A percentile compares a stretch with the other conserved stretches of the same genome.
Evolutionary conservation across 2,888 invertebrate genomes (phyloP).

Genomic region (Diabrotica balteata): DNA sequence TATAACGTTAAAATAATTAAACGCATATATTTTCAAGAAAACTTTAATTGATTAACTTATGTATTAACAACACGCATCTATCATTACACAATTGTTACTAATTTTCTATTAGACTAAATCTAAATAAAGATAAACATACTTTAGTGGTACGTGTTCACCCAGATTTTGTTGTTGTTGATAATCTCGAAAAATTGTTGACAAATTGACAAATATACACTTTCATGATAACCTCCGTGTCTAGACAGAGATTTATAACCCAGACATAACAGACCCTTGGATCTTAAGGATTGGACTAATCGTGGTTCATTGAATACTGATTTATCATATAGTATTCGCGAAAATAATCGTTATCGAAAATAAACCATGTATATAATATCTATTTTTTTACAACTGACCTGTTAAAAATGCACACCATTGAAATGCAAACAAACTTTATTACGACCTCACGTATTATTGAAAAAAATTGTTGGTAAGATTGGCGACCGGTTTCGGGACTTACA

Average conservation of each 20-base stretch:
- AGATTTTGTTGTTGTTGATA: background rate
- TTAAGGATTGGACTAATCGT: background rate
- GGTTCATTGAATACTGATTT: background rate
- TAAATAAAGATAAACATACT: no score
- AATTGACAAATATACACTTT: constrained; percentile 3
- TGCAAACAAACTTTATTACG: no score
- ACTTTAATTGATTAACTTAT: background rate
- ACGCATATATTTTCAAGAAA: background rate
- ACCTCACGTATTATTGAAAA: no score
- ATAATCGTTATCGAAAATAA: no score
- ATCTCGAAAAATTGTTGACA: background rate
- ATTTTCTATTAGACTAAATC: no score
- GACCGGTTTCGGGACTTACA: no score
- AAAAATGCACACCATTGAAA: no score
- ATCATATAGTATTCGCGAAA: background rate
- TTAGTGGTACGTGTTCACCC: background rate
- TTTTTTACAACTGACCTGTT: background rate
- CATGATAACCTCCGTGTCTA: constrained; percentile 35
- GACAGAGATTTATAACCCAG: constrained; percentile 3
- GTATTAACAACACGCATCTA: no score
- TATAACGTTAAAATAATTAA: background rate
- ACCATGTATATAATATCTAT: background rate
- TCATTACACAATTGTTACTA: background rate
- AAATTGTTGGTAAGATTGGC: no score
- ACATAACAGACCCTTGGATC: no score